Base-by-base conservation (phyloP, 2,888 invertebrate species). In the Euclidia mi region DNA sequence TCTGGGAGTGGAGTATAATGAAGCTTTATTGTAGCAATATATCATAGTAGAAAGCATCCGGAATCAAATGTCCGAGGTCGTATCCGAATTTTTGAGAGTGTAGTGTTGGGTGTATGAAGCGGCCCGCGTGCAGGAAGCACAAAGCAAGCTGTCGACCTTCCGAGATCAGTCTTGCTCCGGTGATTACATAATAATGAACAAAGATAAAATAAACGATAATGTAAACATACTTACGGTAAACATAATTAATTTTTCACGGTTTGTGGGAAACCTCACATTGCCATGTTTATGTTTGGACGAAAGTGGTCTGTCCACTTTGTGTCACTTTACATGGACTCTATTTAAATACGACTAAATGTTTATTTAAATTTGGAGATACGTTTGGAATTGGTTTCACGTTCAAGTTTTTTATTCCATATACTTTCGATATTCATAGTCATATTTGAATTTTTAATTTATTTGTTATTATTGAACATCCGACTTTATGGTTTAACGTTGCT, bases 61-160 rank as follows among this genome's bases (percentile, higher is more conserved):
- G 62, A 62, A 65, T 48, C 29, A 25, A 47, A 56, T n/a, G 34
- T 18, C 32, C 51, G 59, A 71, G 73, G 71, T 44, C 63, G 43
- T 71, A 72, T 69, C 70, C 74, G 71, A 84, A 83, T 79, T 70
- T 68, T 63, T 76, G 65, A 66, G 46, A 46, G 32, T 62, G 46
- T 53, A 56, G 41, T 18, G 11, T 31, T 18, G 35, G n/a, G 25
- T 50, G 7, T 47, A 25, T 75, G 75, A 82, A 76, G 81, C 20
- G 20, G 20, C 20, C 20, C 4, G n/a, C 20, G 20, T 25, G 20
- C 81, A 88, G 87, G 89, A 90, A 89, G 84, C 79, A 69, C 45
- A 66, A 35, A 56, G 47, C 64, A 68, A 76, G 82, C 71, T 72
- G 76, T 63, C 79, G 85, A 79, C 90, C 90, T 91, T 90, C 85